Base-by-base conservation (phyloP, 2,888 invertebrate genomes). In the Synanthedon vespiformis region DNA sequence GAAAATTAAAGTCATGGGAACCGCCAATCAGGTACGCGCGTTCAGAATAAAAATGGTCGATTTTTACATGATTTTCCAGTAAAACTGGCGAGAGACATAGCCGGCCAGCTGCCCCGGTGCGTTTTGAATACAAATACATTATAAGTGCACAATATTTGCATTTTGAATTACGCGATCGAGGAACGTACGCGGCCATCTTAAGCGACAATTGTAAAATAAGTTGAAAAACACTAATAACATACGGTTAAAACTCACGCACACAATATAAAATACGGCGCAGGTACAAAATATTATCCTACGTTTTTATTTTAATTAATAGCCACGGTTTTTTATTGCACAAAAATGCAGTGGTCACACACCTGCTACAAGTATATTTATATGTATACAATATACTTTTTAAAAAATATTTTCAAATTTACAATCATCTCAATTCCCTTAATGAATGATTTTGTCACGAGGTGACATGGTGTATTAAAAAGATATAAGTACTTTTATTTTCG, bases 1-100 rank as follows among this genome's bases (percentile, higher is more conserved):
- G 79, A 85, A 87, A 86, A 87, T 86, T 84, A 86, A 73, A 72
- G 72, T 72, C 85, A 77, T 85, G 86, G 82, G 86, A 86, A 86
- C 83, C 78, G 78, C 80, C 80, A 81, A 82, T 85, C 70, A 77
- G 72, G 61, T 64, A 73, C 66, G 75, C 78, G 81, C 80, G 80
- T 61, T 64, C 68, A 61, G 83, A 84, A 87, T 87, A 78, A 83
- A 82, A 80, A 86, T 82, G 72, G 74, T 64, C 63, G 67, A 77
- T 79, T 85, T 84, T 86, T 82, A 85, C 86, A 84, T 85, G 84
- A 84, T 82, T 82, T 74, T 73, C 74, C 83, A 77, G 85, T 86
- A 85, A 84, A 85, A 73, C 72, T 64, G 74, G 70, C 77, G 71
- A 71, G 77, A 79, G 80, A 79, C 82, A 79, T 74, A 68, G 72